These are phyloP conservation scores for Thalassoma bifasciatum DNA, from an alignment of 2,113 vertebrate species.

Conservation along the genomic window DNA sequence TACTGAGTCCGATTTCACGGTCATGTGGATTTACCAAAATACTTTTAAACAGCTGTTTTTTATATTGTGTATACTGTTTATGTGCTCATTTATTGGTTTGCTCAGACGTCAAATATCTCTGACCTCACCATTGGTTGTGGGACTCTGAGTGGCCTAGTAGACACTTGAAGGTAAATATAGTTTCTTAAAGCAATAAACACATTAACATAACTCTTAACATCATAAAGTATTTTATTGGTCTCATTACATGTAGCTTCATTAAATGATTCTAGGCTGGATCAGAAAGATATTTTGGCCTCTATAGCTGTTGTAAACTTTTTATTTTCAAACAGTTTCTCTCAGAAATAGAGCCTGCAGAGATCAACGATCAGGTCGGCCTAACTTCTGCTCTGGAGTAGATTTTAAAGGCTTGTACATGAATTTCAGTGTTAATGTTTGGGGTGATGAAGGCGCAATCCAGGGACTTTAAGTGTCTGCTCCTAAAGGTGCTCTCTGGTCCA, in stretches of 20 bases:
- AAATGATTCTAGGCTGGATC: conserved; percentile 58
- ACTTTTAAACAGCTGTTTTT: conserved; percentile 81
- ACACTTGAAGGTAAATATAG: conserved; percentile 80
- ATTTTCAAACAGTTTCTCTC: conserved; percentile 40
- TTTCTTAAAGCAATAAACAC: conserved; percentile 85
- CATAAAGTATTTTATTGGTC: conserved; percentile 70
- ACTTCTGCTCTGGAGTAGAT: conserved; percentile 42
- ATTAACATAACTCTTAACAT: conserved; percentile 72
- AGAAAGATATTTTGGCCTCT: conserved; percentile 59
- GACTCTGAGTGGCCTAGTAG: conserved; percentile 77
- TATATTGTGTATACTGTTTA: conserved; percentile 79
- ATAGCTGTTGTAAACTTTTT: conserved; percentile 30
- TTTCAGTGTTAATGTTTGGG: conserved; percentile 52
- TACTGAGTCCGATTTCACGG: conserved; percentile 56
- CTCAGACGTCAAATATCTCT: conserved; percentile 73
- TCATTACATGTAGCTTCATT: conserved; percentile 73
- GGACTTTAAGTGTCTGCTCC: conserved; percentile 72
- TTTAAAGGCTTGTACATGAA: conserved; percentile 46
- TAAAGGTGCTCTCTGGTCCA: conserved; percentile 78
- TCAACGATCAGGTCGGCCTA: conserved; percentile 43
- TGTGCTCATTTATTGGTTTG: conserved; percentile 77
- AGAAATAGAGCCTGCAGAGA: conserved; percentile 20
- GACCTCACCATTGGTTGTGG: conserved; percentile 77
- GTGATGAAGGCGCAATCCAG: conserved; percentile 57
- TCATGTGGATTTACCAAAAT: conserved; percentile 76